Percentiles rank a stretch among this genome's conserved stretches.
phyloP scores from a whole-genome alignment of 2,113 vertebrate genomes.

The Toxotes jaculatrix region DNA sequence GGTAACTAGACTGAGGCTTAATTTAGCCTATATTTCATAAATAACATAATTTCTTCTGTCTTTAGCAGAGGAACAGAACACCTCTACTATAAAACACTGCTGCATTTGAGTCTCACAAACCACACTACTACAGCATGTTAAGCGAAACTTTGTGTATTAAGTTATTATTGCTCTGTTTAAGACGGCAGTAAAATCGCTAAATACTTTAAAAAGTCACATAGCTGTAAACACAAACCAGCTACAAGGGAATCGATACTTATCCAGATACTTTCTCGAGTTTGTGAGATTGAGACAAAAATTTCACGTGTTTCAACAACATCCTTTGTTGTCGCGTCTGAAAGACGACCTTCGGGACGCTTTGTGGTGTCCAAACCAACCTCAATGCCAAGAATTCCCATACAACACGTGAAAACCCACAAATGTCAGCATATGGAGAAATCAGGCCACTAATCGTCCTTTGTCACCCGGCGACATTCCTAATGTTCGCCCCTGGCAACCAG shows the following conservation, averaged over 20 bases:
- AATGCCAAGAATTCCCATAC: slow-evolving; percentile 69
- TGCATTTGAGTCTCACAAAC: background rate
- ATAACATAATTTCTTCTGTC: background rate
- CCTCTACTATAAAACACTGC: background rate
- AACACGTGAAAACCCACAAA: slow-evolving; percentile 78
- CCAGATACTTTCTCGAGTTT: slow-evolving; percentile 20
- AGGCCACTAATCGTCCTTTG: slow-evolving; percentile 85
- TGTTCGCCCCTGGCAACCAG: slow-evolving; percentile 87
- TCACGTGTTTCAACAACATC: slow-evolving; percentile 59
- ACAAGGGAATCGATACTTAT: background rate
- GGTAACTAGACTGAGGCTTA: background rate
- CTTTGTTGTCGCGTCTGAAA: slow-evolving; percentile 61
- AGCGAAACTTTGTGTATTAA: background rate
- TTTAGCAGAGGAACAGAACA: background rate
- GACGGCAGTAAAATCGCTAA: background rate
- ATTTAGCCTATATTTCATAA: background rate
- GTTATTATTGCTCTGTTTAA: background rate
- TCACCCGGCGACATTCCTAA: slow-evolving; percentile 86
- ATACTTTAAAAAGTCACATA: background rate
- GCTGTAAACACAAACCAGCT: too few relatives aligned
- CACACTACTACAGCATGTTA: background rate
- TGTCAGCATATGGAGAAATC: slow-evolving; percentile 81
- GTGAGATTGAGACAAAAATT: slow-evolving; percentile 56
- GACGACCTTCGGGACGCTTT: slow-evolving; percentile 57
- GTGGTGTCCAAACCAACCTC: slow-evolving; percentile 50